These are phyloP conservation scores for Xerus rutilus DNA, from an alignment of 2,797 vertebrate genomes.

Conservation along the genomic window DNA sequence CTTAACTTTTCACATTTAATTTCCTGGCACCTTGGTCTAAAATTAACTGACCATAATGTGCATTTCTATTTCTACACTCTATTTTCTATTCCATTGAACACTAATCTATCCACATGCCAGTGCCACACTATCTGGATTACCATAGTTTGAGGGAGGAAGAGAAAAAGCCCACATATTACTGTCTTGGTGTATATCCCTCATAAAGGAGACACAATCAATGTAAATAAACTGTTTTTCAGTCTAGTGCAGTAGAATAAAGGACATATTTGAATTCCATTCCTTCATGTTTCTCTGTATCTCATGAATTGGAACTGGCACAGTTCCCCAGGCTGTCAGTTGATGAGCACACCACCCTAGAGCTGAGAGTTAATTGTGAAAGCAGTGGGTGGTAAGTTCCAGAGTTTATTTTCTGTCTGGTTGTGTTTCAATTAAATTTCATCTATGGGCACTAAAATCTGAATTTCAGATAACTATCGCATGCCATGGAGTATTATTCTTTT, in stretches of 20 bases:
- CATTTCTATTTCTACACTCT: not conserved
- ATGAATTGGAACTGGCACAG: not conserved
- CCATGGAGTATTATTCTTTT: constrained; percentile 31
- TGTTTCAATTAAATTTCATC: not conserved
- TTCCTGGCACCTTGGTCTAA: not conserved
- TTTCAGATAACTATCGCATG: not conserved
- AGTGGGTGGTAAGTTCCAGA: not conserved
- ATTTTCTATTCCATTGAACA: not conserved
- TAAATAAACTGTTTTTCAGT: constrained; percentile 16
- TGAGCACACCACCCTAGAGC: not conserved
- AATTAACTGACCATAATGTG: not conserved
- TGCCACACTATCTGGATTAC: not conserved
- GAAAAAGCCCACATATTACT: not conserved
- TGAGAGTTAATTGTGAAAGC: not conserved
- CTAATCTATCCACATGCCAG: not conserved
- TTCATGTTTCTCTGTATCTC: not conserved
- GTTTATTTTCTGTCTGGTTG: not conserved
- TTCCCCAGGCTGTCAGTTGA: not conserved
- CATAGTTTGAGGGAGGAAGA: not conserved
- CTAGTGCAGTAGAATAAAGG: not conserved
- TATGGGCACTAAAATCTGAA: constrained; percentile 9
- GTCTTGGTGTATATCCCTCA: not conserved
- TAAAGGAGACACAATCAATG: not conserved
- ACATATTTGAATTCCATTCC: not conserved
- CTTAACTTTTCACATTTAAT: not conserved